Base-by-base conservation (phyloP, 2,888 invertebrate species). In the Drosophila picticornis region DNA sequence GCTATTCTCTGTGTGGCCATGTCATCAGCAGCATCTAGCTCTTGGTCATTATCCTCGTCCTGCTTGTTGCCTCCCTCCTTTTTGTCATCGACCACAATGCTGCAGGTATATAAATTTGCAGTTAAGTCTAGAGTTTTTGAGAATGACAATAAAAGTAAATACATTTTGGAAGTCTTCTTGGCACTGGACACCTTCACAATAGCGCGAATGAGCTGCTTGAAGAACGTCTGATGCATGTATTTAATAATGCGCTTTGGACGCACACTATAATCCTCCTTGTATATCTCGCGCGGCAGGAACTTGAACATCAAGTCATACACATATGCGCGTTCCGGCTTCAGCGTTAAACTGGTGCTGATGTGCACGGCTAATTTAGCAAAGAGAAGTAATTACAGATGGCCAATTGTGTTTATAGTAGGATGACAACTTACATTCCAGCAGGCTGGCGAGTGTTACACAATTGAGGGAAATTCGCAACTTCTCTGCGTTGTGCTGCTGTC, bases 371-470 rank as follows among this genome's bases (percentile, higher is more conserved):
- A 29, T 7, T 13, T 6, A n/a, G 5, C 11, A 9, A 40, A 10
- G 0, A 6, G 1, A 55, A 1, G 1, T 5, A 31, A 11, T 58
- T 36, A 51, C 11, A 59, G 25, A 7, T 36, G 32, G 6, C 3
- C 11, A 10, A 6, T n/a, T 59, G n/a, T 4, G 27, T 4, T 1
- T 7, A 10, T 6, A 43, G 16, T 9, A 2, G 2, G 7, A 7
- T 1, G 9, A 80, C 86, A 11, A 81, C 87, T 80, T 77, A 93
- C 93, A 95, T 92, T 97, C 96, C 61, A 98, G 92, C 13, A 98
- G 95, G 93, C 98, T 96, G 1, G 96, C 94, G 5, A 99, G 94
- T 0, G 96, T 95, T 0, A 98, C 97, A 81, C 95, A 95, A 56
- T 96, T 97, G 40, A 99, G 94, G 84, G 95, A 95, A 60, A 95